These are phyloP conservation scores for Stomatorhinus ivindoensis DNA, from an alignment of 2,113 vertebrate species.

Conservation along the genomic window DNA sequence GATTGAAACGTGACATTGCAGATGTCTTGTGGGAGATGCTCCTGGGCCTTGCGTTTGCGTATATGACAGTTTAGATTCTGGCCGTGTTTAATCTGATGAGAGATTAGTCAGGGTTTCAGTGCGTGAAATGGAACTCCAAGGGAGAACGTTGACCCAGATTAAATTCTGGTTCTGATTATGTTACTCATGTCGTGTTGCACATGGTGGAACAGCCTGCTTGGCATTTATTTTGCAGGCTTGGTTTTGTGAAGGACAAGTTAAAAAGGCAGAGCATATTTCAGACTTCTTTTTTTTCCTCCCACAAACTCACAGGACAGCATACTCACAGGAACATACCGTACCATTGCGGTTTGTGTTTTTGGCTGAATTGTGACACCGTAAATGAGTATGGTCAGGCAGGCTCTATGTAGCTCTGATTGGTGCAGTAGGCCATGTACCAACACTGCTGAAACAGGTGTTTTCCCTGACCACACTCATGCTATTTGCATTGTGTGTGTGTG, in stretches of 20 bases:
- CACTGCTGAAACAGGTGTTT: neutral
- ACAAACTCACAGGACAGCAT: neutral
- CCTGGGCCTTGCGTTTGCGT: neutral
- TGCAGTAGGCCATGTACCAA: neutral
- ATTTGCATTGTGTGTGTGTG: neutral
- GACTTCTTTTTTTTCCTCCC: neutral
- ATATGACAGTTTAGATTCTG: neutral
- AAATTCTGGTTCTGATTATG: neutral
- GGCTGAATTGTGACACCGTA: neutral
- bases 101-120: neutral
- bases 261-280: neutral
- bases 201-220: neutral
- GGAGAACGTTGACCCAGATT: neutral
- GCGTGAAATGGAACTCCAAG: neutral
- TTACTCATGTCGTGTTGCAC: neutral
- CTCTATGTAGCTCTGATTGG: neutral
- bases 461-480: neutral
- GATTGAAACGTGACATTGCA: neutral
- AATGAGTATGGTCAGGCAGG: neutral
- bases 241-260: neutral
- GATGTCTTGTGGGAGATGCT: neutral
- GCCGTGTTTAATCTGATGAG: neutral
- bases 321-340: neutral
- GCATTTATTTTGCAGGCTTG: neutral
- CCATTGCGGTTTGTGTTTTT: neutral